phyloP scores from a whole-genome alignment of 2,113 vertebrate genomes.

The Sisor rabdophorus region DNA sequence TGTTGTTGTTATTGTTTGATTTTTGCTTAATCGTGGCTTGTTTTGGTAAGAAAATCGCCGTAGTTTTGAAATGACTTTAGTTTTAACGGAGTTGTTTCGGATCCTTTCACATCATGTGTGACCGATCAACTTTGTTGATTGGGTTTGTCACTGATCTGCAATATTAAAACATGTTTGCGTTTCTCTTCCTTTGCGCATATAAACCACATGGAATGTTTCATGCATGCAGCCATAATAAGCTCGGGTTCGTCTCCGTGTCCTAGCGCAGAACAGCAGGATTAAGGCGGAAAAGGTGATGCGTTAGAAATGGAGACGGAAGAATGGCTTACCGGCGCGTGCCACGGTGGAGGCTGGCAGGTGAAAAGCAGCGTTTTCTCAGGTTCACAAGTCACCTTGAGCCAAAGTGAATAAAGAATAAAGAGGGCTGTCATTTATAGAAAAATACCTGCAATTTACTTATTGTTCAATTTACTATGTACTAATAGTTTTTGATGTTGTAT shows the following conservation, averaged over 20 bases:
- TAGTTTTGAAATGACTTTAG: conserved; percentile 5
- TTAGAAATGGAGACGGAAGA: not conserved
- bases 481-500: not conserved
- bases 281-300: not conserved
- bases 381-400: conserved; percentile 12
- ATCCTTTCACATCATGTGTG: not conserved
- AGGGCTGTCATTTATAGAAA: not conserved
- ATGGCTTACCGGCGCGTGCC: not conserved
- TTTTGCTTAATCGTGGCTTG: not conserved
- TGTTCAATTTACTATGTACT: not conserved
- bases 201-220: not conserved
- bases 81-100: conserved; percentile 1
- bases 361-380: not conserved
- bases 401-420: not conserved
- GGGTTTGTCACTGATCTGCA: not conserved
- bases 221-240: not conserved
- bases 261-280: not conserved
- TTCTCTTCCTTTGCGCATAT: not conserved
- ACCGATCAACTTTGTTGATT: not conserved
- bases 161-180: no score
- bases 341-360: no score
- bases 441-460: not conserved
- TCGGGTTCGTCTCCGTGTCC: no score
- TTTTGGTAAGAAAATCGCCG: not conserved
- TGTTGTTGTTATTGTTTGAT: not conserved